Evolutionary conservation across 2,797 vertebrate species (phyloP).

Genomic region (Carduelis carduelis): DNA sequence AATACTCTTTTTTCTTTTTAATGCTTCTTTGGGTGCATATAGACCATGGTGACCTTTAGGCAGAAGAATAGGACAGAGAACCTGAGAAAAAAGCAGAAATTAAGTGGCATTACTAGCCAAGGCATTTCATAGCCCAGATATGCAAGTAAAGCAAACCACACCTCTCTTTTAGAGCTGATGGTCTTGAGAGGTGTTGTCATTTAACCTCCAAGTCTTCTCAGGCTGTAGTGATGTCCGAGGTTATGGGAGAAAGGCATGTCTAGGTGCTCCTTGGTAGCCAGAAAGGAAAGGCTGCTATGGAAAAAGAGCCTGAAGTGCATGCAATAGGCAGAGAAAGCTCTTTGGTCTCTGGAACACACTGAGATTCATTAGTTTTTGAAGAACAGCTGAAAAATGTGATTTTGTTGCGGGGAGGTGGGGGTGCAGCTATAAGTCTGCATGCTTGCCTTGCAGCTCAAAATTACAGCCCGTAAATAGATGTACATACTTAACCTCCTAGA

Average conservation of each 20-base stretch:
- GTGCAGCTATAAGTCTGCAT: not conserved
- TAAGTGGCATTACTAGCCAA: not conserved
- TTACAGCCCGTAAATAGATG: constrained; percentile 8
- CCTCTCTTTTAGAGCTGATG: not conserved
- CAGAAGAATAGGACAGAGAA: not conserved
- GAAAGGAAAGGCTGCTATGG: not conserved
- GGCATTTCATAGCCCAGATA: not conserved
- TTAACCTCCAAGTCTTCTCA: not conserved
- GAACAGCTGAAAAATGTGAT: not conserved
- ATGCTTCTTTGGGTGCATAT: not conserved
- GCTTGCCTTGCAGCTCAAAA: not conserved
- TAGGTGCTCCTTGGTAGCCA: constrained; percentile 22
- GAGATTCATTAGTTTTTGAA: not conserved
- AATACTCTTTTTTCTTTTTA: accelerated
- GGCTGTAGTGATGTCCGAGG: not conserved
- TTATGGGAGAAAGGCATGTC: not conserved
- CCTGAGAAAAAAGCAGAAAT: not conserved
- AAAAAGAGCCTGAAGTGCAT: not conserved
- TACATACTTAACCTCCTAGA: constrained; percentile 6
- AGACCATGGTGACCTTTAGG: not conserved
- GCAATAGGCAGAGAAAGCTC: not conserved
- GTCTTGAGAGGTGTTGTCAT: not conserved
- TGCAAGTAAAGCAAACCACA: not conserved
- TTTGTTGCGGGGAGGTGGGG: not conserved
- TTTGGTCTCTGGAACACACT: not conserved